Percentiles rank a stretch among this genome's conserved stretches.
Conservation (phyloP, 2,888 invertebrate genomes). For the Automeris io region DNA sequence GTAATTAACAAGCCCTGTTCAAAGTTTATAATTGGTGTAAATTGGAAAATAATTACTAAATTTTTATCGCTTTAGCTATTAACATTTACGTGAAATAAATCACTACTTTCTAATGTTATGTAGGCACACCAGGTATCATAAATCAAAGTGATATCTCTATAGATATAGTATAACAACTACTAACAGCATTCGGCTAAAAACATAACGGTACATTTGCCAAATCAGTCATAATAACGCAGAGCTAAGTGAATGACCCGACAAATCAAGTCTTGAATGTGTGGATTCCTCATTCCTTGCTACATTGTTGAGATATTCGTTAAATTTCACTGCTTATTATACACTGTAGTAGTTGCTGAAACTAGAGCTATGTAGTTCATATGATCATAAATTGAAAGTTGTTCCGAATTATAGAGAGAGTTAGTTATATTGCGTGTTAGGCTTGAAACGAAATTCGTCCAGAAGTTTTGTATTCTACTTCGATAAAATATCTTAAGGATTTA, state of each 20-base stretch:
- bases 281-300: conserved; percentile 8
- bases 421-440: conserved; percentile 7
- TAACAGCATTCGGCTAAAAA: conserved; percentile 35
- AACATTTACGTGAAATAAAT: too few relatives aligned
- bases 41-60: too few relatives aligned
- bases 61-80: too few relatives aligned
- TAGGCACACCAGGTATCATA: too few relatives aligned
- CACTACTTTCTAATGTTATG: too few relatives aligned
- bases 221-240: conserved; percentile 46
- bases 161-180: background rate
- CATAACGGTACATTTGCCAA: conserved; percentile 63
- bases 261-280: conserved; percentile 22
- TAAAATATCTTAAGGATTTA: background rate
- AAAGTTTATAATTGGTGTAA: too few relatives aligned
- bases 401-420: conserved; percentile 7
- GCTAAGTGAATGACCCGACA: conserved; percentile 60
- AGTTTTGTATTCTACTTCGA: background rate
- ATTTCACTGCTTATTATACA: conserved; percentile 2
- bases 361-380: conserved; percentile 5
- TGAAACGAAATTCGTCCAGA: conserved; percentile 8
- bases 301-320: conserved; percentile 7
- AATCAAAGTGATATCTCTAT: background rate
- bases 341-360: conserved; percentile 4
- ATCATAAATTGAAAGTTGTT: conserved; percentile 10
- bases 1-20: too few relatives aligned